Evolutionary conservation across 2,797 vertebrate species (phyloP).

Genomic region (Eulemur albifrons): DNA sequence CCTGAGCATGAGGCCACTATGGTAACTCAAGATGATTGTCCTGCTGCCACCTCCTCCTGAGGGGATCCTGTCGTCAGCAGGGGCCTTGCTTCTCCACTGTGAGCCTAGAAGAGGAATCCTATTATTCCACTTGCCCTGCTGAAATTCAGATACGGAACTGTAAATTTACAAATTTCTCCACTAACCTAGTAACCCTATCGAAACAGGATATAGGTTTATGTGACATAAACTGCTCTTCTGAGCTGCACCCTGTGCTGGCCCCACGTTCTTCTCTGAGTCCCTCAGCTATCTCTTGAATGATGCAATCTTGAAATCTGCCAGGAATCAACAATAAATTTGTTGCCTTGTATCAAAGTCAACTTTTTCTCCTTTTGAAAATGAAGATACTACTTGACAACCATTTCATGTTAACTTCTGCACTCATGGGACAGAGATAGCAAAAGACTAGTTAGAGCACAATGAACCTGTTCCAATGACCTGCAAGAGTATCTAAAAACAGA

Average conservation of each 20-base stretch:
- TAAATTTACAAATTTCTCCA: not conserved
- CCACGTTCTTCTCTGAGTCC: not conserved
- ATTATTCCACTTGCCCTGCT: not conserved
- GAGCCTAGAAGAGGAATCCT: not conserved
- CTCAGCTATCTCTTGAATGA: not conserved
- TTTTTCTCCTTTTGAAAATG: not conserved
- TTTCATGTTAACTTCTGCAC: not conserved
- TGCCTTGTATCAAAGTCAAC: not conserved
- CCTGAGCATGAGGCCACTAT: not conserved
- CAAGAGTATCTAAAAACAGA: not conserved
- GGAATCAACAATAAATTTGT: not conserved
- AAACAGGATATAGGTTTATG: not conserved
- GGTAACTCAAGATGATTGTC: not conserved
- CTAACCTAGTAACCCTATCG: not conserved
- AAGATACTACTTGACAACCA: not conserved
- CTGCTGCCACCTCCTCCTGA: fast-evolving
- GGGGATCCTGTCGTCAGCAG: not conserved
- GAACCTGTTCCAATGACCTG: not conserved
- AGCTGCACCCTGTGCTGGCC: not conserved
- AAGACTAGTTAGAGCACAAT: not conserved
- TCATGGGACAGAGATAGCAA: not conserved
- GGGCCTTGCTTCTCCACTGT: not conserved
- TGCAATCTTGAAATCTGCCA: not conserved
- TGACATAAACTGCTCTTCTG: not conserved
- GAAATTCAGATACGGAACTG: not conserved